Evolutionary conservation across 2,888 invertebrate genomes (phyloP), one percentile per base, ranked within the genome.

Genomic region (Apocheima hispidaria): DNA sequence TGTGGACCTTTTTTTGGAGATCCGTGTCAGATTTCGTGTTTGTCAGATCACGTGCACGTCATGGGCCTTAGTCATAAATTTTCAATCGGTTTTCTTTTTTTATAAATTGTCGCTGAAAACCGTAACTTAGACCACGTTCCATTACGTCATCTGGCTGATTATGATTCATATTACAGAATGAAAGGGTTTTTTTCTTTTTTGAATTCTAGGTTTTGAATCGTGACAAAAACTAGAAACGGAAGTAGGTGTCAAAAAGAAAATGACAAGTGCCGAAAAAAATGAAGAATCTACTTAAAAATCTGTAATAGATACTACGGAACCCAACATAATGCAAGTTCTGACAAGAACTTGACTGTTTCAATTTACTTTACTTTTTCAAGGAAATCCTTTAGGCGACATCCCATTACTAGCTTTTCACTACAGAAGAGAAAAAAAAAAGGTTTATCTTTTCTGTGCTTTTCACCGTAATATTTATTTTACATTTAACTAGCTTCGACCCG

Each of bases 391-490:
- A 40, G 26, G 18, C 36, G 38, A 40, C 28, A 40, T 5, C 51
- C 30, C 51, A 20, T 40, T 51, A 51, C 51, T 6, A 18, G 18
- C 28, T 40, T 51, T 38, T 14, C 50, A 50, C 23, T 14, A 26
- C 36, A 7, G n/a, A n/a, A n/a, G n/a, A n/a, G n/a, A n/a, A n/a
- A n/a, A n/a, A n/a, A n/a, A n/a, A n/a, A n/a, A n/a, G n/a, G n/a
- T n/a, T n/a, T n/a, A n/a, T n/a, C n/a, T n/a, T n/a, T n/a, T n/a
- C n/a, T n/a, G n/a, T n/a, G 18, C 28, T 40, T 51, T 38, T 14
- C 50, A 50, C 23, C 16, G 23, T 26, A 7, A 12, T 14, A 9
- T 38, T 50, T 50, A 38, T 50, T 49, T 26, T n/a, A 18, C 33
- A 48, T 20, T 48, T 26, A 9, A 38, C 50, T 16, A 38, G 26